A percentile compares a stretch with the other conserved stretches of the same genome.
Evolutionary conservation across 2,797 vertebrate genomes (phyloP).

Genomic region (Xyrichtys novacula): DNA sequence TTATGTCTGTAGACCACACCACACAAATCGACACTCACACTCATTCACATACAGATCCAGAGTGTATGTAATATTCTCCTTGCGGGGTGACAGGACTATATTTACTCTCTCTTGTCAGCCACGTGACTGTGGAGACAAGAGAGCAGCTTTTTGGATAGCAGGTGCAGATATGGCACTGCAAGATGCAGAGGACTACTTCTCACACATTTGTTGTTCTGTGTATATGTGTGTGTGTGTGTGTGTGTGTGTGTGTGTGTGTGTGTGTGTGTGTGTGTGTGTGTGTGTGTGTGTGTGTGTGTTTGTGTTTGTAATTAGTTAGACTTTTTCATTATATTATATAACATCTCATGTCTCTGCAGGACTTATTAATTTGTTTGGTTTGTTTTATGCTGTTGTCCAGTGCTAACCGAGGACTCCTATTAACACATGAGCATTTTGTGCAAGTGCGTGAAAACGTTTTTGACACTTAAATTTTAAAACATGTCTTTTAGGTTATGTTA

Average conservation of each 20-base stretch:
- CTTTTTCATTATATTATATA: background rate
- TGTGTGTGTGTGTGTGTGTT: background rate
- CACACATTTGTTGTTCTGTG: conserved; percentile 3
- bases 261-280: background rate
- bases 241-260: background rate
- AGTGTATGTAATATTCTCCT: conserved; percentile 41
- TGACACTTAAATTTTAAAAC: conserved; percentile 14
- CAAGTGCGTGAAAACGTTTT: background rate
- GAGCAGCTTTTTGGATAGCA: conserved; percentile 53
- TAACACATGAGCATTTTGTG: background rate
- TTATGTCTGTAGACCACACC: background rate
- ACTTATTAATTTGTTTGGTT: background rate
- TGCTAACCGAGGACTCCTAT: background rate
- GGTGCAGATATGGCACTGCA: conserved; percentile 49
- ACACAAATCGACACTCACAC: background rate
- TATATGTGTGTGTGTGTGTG: background rate
- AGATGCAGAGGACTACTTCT: conserved; percentile 28
- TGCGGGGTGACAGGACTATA: conserved; percentile 43
- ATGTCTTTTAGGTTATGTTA: conserved; percentile 5
- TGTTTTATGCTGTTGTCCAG: background rate
- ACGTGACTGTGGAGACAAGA: conserved; percentile 50
- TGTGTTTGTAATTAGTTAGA: background rate
- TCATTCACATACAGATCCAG: background rate
- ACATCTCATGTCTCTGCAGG: background rate
- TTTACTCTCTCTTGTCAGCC: conserved; percentile 49